Base-by-base conservation (phyloP, 1,140 invertebrate genomes). In the Trichomalopsis sarcophagae region DNA sequence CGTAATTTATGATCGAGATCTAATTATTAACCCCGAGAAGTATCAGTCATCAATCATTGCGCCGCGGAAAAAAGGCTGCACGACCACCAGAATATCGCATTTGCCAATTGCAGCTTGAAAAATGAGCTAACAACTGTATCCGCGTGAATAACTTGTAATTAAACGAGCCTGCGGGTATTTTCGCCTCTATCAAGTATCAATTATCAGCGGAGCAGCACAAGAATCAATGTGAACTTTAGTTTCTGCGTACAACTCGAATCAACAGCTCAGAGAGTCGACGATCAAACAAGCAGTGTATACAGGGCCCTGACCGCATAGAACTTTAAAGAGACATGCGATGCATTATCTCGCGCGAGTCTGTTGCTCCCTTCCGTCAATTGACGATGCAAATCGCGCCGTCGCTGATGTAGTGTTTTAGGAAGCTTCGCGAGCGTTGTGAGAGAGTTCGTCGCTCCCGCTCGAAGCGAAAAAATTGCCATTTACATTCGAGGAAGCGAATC, bases 401-500 rank as follows among this genome's bases (percentile, higher is more conserved):
- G 40, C 75, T 77, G 75, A 47, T 77, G 75, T 11, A 77, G 40
- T 77, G n/a, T 77, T 47, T 77, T 77, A 50, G 75, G 75, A 77
- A 50, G 75, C 44, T 11, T 62, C 7, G 17, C 5, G 21, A 62
- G 55, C 55, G 5, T 21, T 77, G 75, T 47, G 75, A 50, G 75
- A 77, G 75, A 75, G 21, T 75, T 75, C 33, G 73, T 75, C 36
- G 17, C 36, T 77, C 21, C 6, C 6, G 21, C 6, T 7, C 55
- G 4, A 21, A 10, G 55, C 1, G n/a, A 79, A 79, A 79, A 77
- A 79, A 17, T 36, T 40, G 30, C 2, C 40, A 79, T 79, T 79
- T 79, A 55, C 77, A 79, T 79, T 79, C 50, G 77, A 79, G 77
- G 77, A 79, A 79, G 77, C 23, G 27, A 79, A 62, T 71, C 44